Conservation (phyloP, 2,888 invertebrate genomes). For the Tenthredo scrophulariae region DNA sequence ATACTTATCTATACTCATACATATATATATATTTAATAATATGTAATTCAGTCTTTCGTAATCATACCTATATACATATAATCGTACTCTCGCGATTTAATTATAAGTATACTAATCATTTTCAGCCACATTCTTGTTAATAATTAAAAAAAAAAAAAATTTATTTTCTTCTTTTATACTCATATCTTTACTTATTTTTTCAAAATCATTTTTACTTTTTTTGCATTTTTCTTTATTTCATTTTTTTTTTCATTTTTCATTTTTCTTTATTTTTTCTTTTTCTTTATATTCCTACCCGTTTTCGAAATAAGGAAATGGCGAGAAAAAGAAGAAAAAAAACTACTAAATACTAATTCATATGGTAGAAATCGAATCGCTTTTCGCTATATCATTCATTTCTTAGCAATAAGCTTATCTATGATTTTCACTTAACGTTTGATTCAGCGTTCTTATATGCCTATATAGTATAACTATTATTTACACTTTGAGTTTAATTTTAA, state of each 20-base stretch:
- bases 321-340: not conserved
- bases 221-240: not conserved
- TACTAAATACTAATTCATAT: constrained; percentile 20
- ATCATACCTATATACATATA: constrained; percentile 43
- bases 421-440: constrained; percentile 50
- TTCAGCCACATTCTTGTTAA: not conserved
- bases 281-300: not conserved
- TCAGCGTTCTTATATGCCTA: constrained; percentile 50
- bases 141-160: not conserved
- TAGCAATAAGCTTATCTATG: constrained; percentile 49
- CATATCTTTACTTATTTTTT: not conserved
- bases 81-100: constrained; percentile 16
- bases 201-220: not conserved
- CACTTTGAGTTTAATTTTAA: constrained; percentile 12
- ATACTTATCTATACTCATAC: not conserved
- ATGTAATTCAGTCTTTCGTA: constrained; percentile 71
- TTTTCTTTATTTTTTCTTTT: not conserved
- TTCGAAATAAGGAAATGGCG: not conserved
- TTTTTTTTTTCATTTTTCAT: not conserved
- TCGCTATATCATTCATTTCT: constrained; percentile 54
- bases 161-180: not conserved
- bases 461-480: not conserved
- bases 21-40: constrained; percentile 62
- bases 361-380: constrained; percentile 31
- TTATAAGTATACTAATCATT: not conserved